Evolutionary conservation across 2,888 invertebrate species (phyloP), one percentile per base, ranked within the genome.

Genomic region (Hemistola chrysoprasaria): DNA sequence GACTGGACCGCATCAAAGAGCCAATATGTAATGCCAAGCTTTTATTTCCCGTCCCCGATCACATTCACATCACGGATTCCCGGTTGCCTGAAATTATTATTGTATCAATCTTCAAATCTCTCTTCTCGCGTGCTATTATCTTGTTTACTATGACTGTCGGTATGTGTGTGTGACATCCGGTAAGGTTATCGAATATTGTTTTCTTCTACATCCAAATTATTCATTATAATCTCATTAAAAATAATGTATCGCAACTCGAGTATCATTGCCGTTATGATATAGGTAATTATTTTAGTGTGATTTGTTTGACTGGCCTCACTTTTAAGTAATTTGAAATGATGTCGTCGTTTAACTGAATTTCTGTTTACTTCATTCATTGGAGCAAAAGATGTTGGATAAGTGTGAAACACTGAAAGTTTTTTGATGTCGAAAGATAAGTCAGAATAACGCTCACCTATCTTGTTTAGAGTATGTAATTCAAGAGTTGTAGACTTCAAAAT

Each of bases 231-330:
- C 72, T 71, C 61, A 64, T 67, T 65, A 59, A 79, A 74, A 73
- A 77, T 71, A 73, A 68, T 62, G 66, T 28, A 57, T 65, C 60
- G 59, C n/a, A n/a, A 73, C 75, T 74, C 73, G 72, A 72, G 62
- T 65, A 81, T 84, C 75, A 80, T 81, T 83, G 78, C 80, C 78
- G 67, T 69, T 71, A 70, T 65, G 75, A 79, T 82, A 78, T 59
- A 65, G 67, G 68, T 73, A 67, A 65, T 16, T 3, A 16, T 4
- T 3, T 2, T 16, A 16, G 16, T n/a, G n/a, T n/a, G n/a, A 4
- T 16, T 3, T 16, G 50, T 65, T 51, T 46, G 41, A 53, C 47
- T 54, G 46, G 49, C 48, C 64, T 60, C 59, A 57, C 52, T 50
- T 59, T 62, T 66, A 56, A 65, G 46, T 16, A 16, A 16, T 16